These are phyloP conservation scores for Euleptes europaea DNA, from an alignment of 2,113 vertebrate genomes.

Conservation along the genomic window DNA sequence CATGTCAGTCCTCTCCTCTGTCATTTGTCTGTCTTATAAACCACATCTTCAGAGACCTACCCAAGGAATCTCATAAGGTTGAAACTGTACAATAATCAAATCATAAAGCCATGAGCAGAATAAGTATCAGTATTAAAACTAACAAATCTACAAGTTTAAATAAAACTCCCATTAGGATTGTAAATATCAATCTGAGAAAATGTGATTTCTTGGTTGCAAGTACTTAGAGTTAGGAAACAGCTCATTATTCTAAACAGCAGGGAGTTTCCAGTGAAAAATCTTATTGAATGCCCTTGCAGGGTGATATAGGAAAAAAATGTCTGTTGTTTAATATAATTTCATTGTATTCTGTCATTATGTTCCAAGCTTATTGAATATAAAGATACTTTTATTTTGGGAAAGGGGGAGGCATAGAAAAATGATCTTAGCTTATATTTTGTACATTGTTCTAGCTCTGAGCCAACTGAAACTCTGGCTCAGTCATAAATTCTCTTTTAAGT, in stretches of 20 bases:
- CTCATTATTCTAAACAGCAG: neutral
- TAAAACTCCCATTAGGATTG: neutral
- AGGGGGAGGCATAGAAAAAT: neutral
- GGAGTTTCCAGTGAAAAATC: slow-evolving; percentile 20
- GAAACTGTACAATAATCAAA: no score
- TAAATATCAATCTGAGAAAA: neutral
- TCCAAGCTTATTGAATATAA: neutral
- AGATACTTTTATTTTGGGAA: neutral
- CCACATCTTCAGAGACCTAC: no score
- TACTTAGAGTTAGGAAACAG: neutral
- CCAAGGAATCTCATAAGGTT: no score
- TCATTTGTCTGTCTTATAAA: no score
- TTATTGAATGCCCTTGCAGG: neutral
- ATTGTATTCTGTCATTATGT: neutral
- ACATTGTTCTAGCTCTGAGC: neutral
- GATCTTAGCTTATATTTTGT: neutral
- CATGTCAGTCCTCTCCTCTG: neutral
- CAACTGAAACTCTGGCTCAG: neutral
- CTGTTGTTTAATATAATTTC: neutral
- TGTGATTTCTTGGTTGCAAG: neutral
- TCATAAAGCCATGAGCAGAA: no score
- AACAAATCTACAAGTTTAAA: neutral
- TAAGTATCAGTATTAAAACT: no score
- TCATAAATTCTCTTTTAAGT: neutral
- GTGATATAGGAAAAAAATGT: neutral